Conservation (phyloP, 1,140 invertebrate species). For the Paraescarpia echinospica region DNA sequence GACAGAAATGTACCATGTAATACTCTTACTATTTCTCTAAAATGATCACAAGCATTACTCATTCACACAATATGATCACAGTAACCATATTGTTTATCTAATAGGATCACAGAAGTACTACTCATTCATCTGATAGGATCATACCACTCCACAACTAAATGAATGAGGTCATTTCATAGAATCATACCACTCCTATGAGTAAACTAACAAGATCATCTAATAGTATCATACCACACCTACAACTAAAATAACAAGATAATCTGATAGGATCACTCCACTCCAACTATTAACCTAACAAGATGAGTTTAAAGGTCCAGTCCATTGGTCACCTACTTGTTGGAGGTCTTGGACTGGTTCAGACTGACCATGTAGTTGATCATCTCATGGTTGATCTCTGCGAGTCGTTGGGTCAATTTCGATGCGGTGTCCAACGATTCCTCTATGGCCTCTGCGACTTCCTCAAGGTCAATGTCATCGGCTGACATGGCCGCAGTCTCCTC, state of each 20-base stretch:
- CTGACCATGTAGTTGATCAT: conserved; percentile 49
- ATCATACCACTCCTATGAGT: not conserved
- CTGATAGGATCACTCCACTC: not conserved
- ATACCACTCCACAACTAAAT: too few relatives aligned
- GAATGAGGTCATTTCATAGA: too few relatives aligned
- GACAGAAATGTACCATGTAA: too few relatives aligned
- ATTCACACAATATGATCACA: too few relatives aligned
- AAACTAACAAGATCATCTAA: not conserved
- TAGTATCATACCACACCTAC: not conserved
- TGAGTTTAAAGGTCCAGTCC: not conserved
- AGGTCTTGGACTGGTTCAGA: conserved; percentile 50
- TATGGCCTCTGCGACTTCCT: conserved; percentile 43
- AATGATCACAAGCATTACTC: too few relatives aligned
- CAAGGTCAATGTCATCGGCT: conserved; percentile 49
- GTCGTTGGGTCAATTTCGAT: conserved; percentile 40
- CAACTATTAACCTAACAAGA: not conserved
- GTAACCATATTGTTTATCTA: too few relatives aligned
- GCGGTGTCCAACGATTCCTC: conserved; percentile 48
- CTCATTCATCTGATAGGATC: not conserved
- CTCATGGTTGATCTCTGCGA: conserved; percentile 50
- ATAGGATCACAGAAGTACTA: not conserved
- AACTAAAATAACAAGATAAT: not conserved
- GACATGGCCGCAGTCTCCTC: conserved; percentile 46
- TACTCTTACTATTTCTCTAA: too few relatives aligned
- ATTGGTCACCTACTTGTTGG: conserved; percentile 42